Percentiles rank a stretch among this genome's conserved stretches.
These are phyloP conservation scores for Keiferia lycopersicella DNA, from an alignment of 2,888 invertebrate species.

Conservation along the genomic window DNA sequence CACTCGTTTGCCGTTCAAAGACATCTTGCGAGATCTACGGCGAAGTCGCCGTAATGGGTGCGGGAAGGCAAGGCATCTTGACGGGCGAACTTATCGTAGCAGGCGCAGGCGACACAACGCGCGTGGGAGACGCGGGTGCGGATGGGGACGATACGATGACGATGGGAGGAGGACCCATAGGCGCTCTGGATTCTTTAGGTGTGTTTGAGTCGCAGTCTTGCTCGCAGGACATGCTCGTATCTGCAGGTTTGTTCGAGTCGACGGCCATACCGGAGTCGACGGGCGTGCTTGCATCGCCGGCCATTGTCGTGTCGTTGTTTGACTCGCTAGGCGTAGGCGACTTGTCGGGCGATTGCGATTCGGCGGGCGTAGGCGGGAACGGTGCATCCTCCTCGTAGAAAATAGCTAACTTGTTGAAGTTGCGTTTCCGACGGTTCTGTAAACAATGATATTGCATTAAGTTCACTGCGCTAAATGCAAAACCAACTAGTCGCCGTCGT, in stretches of 20 bases:
- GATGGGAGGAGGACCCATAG: too few relatives aligned
- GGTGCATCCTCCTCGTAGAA: slow-evolving; percentile 88
- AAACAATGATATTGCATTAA: neutral
- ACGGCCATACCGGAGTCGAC: too few relatives aligned
- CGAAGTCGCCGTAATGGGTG: neutral
- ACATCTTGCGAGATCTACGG: neutral
- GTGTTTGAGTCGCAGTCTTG: too few relatives aligned
- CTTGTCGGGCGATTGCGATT: slow-evolving; percentile 25
- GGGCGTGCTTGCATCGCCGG: neutral
- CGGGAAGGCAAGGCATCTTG: neutral
- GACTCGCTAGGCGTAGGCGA: neutral
- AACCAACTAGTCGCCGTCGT: too few relatives aligned
- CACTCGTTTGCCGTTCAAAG: neutral
- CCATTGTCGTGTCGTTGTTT: neutral
- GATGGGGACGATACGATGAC: too few relatives aligned
- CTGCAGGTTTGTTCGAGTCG: too few relatives aligned
- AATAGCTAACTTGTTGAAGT: slow-evolving; percentile 83
- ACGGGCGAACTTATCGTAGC: slow-evolving; percentile 25
- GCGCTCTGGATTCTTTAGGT: too few relatives aligned
- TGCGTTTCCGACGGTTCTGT: slow-evolving; percentile 45
- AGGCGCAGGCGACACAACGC: slow-evolving; percentile 43
- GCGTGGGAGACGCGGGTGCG: too few relatives aligned
- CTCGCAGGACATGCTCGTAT: too few relatives aligned
- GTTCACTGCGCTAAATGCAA: too few relatives aligned
- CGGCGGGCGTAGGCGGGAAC: slow-evolving; percentile 70